Base-by-base conservation (phyloP, 2,888 invertebrate species). In the Philereme transversata region DNA sequence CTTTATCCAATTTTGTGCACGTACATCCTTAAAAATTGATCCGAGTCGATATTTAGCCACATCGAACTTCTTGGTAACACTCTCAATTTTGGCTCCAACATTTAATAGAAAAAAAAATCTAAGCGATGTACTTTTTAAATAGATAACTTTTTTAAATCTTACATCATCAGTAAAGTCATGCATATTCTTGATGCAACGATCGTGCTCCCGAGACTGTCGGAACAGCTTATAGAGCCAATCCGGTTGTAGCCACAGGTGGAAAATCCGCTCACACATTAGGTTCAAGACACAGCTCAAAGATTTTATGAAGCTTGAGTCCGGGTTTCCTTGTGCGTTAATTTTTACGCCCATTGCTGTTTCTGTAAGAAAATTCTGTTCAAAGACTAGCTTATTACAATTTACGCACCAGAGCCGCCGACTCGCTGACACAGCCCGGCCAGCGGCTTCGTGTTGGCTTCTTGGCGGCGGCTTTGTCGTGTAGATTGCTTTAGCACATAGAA, bases 81-180 rank as follows among this genome's bases (percentile, higher is more conserved):
- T 22, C 22, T 22, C 22, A 22, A 22, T 3, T 22, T 22, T 22
- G 22, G 22, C 22, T 22, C 22, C 22, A 22, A 22, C 22, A 22
- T 22, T 22, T 1, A 22, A 3, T 22, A 22, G 22, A 22, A 22
- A 22, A 22, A 22, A 22, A 22, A 22, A 22, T 22, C 1, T 22
- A 22, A 22, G 38, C 44, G 9, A 6, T 33, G 44, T 34, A 45
- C 22, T 22, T 22, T 22, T 22, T 22, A 22, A 22, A 22, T 22
- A 22, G 22, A 3, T 22, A 22, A 22, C 22, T 22, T 22, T 22
- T 22, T 22, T 22, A 22, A 11, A 41, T 67, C 71, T 76, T 75
- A 93, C 93, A 67, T 88, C 72, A 67, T 93, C 83, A 11, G 88
- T 95, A 71, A 96, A 95, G 4, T 76, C 77, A 68, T 96, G 95